Conservation (phyloP, 2,888 invertebrate species). For the Opisthograptis luteolata region DNA sequence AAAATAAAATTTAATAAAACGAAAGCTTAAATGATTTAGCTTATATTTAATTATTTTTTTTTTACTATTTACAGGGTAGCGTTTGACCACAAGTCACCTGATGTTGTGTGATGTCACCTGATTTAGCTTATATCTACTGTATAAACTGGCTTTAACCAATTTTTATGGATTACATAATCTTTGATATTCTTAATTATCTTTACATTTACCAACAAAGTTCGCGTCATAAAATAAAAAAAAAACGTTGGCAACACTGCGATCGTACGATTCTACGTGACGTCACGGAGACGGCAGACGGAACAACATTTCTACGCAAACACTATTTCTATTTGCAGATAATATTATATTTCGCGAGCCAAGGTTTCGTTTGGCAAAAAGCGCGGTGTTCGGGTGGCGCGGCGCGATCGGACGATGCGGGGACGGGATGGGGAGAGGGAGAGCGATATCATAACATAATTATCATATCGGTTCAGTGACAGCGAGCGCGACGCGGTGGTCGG, state of each 20-base stretch:
- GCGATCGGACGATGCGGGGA: conserved; percentile 30
- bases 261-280: conserved; percentile 75
- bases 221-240: conserved; percentile 39
- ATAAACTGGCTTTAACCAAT: too few species aligned
- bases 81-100: too few species aligned
- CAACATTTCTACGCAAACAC: too few species aligned
- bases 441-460: conserved; percentile 5
- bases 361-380: conserved; percentile 18
- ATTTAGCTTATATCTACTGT: too few species aligned
- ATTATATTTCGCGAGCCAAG: conserved; percentile 30
- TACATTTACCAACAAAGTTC: background rate
- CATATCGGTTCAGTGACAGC: too few species aligned
- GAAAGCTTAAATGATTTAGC: too few species aligned
- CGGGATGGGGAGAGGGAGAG: conserved; percentile 1
- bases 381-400: conserved; percentile 24
- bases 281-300: too few species aligned
- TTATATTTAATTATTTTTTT: too few species aligned
- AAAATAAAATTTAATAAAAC: too few species aligned
- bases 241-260: conserved; percentile 56
- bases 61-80: too few species aligned
- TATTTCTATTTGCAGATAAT: conserved; percentile 62
- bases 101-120: too few species aligned
- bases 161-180: conserved; percentile 5
- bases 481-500: conserved; percentile 3
- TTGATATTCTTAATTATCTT: conserved; percentile 47